phyloP scores from a whole-genome alignment of 2,888 invertebrate species.

The Deilephila porcellus region DNA sequence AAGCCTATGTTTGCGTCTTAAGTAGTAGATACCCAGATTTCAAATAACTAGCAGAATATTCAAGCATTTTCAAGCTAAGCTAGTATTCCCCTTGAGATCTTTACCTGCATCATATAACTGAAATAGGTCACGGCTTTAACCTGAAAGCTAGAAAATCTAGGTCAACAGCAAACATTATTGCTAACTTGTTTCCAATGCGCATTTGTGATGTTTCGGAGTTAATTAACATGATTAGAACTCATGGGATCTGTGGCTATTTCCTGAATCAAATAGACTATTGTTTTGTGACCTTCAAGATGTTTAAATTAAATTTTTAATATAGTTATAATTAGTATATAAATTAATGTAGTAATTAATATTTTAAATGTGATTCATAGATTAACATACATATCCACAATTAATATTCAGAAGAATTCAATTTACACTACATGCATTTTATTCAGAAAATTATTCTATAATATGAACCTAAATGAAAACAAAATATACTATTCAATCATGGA shows the following conservation, averaged over 20 bases:
- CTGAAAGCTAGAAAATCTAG: background rate
- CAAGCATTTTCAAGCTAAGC: too few species aligned
- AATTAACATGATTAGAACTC: background rate
- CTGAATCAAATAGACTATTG: background rate
- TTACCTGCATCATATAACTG: background rate
- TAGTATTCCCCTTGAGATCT: background rate
- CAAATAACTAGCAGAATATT: too few species aligned
- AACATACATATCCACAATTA: too few species aligned
- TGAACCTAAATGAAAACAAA: too few species aligned
- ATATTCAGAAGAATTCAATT: too few species aligned
- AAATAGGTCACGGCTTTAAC: background rate
- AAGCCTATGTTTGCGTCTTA: too few species aligned
- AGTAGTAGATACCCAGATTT: too few species aligned
- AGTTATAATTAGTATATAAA: background rate
- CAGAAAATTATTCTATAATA: too few species aligned
- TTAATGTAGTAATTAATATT: too few species aligned
- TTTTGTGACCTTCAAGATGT: background rate
- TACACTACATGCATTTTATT: too few species aligned
- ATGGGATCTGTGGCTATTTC: background rate
- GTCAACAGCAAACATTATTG: background rate
- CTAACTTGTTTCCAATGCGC: background rate
- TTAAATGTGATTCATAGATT: too few species aligned
- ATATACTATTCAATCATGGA: too few species aligned
- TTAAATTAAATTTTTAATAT: background rate
- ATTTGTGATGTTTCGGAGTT: background rate